Evolutionary conservation across 2,113 vertebrate species (phyloP), one percentile per base, ranked within the genome.

Genomic region (Dendropsophus ebraccatus): DNA sequence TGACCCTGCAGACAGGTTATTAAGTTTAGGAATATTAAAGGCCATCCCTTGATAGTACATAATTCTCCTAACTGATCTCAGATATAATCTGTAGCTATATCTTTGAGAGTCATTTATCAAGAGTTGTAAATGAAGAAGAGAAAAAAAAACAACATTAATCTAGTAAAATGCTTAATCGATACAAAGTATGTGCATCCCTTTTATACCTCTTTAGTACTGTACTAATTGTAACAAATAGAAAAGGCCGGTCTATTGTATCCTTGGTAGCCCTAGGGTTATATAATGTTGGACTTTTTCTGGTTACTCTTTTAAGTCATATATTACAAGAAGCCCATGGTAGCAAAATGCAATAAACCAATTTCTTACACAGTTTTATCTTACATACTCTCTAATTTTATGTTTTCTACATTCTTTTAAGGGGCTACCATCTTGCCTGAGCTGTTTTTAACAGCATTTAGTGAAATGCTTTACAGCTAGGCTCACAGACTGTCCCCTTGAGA

Each of bases 1-100:
- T 84, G 82, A 75, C 82, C 82, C 41, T 23, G 82, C 37, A 75
- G 83, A 78, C 58, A 85, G 73, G 58, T 85, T 77, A 85, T 78
- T 67, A 69, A 65, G 60, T 77, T 62, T 65, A 78, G 83, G 74
- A 85, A 85, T 85, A 85, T 77, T 85, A 78, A 85, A 85, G 83
- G 58, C 83, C 83, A 69, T 85, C 77, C 60, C 30, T 50, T 78
- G 73, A 85, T 67, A 77, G 56, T 49, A 67, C 58, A 77, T 78
- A 85, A 85, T 85, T 47, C 73, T 78, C 45, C 58, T 54, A 85
- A 73, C 81, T 73, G 81, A 67, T 70, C 81, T 69, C 81, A 56
- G 30, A 73, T 75, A 85, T 50, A 73, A 85, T 77, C 73, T 78
- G 83, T 67, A 52, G 74, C 83, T 41, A 41, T 78, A 78, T 54